Conservation (phyloP, 2,113 vertebrate species). For the Caloenas nicobarica region DNA sequence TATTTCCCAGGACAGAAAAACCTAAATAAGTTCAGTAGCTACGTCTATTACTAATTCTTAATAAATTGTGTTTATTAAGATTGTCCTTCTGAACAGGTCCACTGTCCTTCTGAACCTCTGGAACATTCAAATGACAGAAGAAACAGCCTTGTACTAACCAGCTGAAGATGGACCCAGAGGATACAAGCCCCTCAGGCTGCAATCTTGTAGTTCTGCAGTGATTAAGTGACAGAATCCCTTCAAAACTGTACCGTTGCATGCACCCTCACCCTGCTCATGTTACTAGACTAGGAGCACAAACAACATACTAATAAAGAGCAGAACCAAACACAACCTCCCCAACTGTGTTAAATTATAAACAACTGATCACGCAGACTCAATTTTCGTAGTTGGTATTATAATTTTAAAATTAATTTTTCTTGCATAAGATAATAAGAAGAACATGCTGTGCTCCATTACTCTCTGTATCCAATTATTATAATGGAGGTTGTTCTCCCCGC, state of each 20-base stretch:
- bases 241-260: neutral
- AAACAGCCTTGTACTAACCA: neutral
- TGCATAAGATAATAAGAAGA: neutral
- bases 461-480: neutral
- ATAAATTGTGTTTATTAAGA: neutral
- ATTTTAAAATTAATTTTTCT: neutral
- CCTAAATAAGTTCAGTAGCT: neutral
- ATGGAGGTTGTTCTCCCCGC: neutral
- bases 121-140: neutral
- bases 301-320: neutral
- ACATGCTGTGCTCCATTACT: neutral
- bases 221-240: neutral
- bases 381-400: neutral
- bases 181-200: neutral
- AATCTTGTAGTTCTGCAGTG: neutral
- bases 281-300: neutral
- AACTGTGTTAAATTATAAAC: neutral
- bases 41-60: neutral
- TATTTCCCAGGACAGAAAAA: conserved; percentile 26
- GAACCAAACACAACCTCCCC: neutral
- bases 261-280: neutral
- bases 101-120: neutral
- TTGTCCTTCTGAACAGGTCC: neutral
- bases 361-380: neutral
- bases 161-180: neutral